A percentile compares a stretch with the other conserved stretches of the same genome.
These are phyloP conservation scores for Frieseomelitta varia DNA, from an alignment of 1,140 invertebrate species.

Conservation along the genomic window DNA sequence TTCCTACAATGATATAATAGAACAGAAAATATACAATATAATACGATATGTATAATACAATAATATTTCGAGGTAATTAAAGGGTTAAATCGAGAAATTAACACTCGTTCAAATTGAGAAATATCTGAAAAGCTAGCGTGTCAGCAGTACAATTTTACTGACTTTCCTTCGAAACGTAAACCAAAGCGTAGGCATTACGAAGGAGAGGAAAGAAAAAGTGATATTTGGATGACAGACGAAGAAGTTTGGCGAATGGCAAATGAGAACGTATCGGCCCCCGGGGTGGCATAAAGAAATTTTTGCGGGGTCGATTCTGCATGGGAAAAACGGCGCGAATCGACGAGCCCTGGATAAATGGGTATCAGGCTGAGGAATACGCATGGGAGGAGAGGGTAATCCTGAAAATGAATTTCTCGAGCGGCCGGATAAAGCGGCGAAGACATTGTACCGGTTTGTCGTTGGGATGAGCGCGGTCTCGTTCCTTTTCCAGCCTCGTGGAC, in stretches of 20 bases:
- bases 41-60: too few relatives aligned
- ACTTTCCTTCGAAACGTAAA: not conserved
- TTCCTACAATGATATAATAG: too few relatives aligned
- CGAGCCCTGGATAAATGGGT: slow-evolving; percentile 58
- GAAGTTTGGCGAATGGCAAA: slow-evolving; percentile 45
- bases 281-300: slow-evolving; percentile 62
- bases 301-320: slow-evolving; percentile 47
- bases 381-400: slow-evolving; percentile 45
- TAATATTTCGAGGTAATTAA: too few relatives aligned
- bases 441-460: slow-evolving; percentile 28
- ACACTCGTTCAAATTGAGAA: too few relatives aligned
- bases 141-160: not conserved
- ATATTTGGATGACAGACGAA: slow-evolving; percentile 28
- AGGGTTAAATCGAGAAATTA: too few relatives aligned
- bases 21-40: too few relatives aligned
- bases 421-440: slow-evolving; percentile 24
- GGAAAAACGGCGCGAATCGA: slow-evolving; percentile 47
- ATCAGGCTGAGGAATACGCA: slow-evolving; percentile 54
- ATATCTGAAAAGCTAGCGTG: too few relatives aligned
- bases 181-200: slow-evolving; percentile 10
- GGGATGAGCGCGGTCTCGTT: not conserved
- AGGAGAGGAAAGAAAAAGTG: not conserved
- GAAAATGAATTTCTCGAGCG: slow-evolving; percentile 56
- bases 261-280: slow-evolving; percentile 48
- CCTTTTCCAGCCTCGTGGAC: not conserved